Evolutionary conservation across 1,140 invertebrate genomes (phyloP).

Genomic region (Carcinoscorpius rotundicauda): DNA sequence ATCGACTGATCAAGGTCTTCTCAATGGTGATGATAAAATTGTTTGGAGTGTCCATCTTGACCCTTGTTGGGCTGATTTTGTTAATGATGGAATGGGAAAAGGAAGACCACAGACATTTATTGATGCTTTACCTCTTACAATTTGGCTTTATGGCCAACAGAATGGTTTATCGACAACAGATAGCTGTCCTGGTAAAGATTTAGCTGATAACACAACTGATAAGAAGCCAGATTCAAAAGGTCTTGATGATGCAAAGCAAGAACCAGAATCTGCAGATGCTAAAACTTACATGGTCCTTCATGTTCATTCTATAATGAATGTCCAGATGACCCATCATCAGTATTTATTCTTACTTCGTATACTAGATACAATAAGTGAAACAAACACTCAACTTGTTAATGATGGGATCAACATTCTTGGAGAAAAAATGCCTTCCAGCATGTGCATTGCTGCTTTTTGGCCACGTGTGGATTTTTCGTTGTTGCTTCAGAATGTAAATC

Average conservation of each 20-base stretch:
- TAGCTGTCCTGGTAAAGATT: too few relatives aligned
- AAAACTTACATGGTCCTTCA: constrained; percentile 20
- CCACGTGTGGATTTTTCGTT: constrained; percentile 18
- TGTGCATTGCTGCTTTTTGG: constrained; percentile 12
- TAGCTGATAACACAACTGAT: too few relatives aligned
- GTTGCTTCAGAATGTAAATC: constrained; percentile 13
- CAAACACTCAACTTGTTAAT: constrained; percentile 61
- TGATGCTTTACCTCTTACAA: constrained; percentile 74
- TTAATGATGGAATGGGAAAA: constrained; percentile 54
- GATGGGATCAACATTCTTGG: constrained; percentile 60
- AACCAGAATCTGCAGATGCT: constrained; percentile 6
- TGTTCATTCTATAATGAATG: constrained; percentile 22
- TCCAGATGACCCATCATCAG: constrained; percentile 88
- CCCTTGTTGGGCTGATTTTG: constrained; percentile 85
- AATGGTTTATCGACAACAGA: neutral
- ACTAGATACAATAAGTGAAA: constrained; percentile 62
- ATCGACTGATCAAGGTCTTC: constrained; percentile 37
- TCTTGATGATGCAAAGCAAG: constrained; percentile 4
- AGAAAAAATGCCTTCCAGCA: constrained; percentile 22
- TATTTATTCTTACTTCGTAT: constrained; percentile 74
- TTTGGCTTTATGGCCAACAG: constrained; percentile 49
- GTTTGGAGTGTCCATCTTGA: constrained; percentile 80
- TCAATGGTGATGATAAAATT: constrained; percentile 69
- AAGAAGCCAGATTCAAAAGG: too few relatives aligned
- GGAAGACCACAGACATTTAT: constrained; percentile 68